These are phyloP conservation scores for Chrosomus eos DNA, from an alignment of 2,797 vertebrate species.

Conservation along the genomic window DNA sequence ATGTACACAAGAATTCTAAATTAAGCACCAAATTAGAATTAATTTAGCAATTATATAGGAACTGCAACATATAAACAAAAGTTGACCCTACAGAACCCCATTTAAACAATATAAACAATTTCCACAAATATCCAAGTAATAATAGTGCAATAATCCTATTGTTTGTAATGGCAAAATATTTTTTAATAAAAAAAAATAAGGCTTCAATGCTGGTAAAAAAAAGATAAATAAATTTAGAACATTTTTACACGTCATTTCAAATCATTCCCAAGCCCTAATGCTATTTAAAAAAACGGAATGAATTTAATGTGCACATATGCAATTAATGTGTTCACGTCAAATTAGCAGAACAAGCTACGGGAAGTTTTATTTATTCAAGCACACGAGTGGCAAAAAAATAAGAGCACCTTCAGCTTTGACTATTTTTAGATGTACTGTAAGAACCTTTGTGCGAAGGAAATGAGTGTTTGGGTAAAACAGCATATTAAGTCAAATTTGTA, in stretches of 20 bases:
- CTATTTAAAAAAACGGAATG: not conserved
- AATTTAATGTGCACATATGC: too few relatives aligned
- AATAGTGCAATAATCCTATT: not conserved
- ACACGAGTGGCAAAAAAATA: slow-evolving; percentile 6
- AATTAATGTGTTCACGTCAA: not conserved
- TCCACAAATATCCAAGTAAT: not conserved
- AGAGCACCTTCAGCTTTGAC: not conserved
- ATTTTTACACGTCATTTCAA: not conserved
- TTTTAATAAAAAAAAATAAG: not conserved
- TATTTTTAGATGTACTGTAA: slow-evolving; percentile 1
- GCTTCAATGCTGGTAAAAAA: not conserved
- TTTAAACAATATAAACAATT: not conserved
- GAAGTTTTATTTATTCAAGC: not conserved
- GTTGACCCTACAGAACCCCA: not conserved
- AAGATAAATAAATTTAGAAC: not conserved
- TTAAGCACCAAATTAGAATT: not conserved
- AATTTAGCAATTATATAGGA: not conserved
- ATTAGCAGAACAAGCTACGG: not conserved
- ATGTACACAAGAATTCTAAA: not conserved
- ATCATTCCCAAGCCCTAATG: not conserved
- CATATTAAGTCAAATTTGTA: slow-evolving; percentile 9
- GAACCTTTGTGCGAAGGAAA: slow-evolving; percentile 20
- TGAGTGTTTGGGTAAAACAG: slow-evolving; percentile 32
- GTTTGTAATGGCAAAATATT: not conserved
- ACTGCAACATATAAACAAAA: not conserved